Evolutionary conservation across 1,140 invertebrate species (phyloP), one percentile per base, ranked within the genome.

Genomic region (Caenorhabditis elegans): DNA sequence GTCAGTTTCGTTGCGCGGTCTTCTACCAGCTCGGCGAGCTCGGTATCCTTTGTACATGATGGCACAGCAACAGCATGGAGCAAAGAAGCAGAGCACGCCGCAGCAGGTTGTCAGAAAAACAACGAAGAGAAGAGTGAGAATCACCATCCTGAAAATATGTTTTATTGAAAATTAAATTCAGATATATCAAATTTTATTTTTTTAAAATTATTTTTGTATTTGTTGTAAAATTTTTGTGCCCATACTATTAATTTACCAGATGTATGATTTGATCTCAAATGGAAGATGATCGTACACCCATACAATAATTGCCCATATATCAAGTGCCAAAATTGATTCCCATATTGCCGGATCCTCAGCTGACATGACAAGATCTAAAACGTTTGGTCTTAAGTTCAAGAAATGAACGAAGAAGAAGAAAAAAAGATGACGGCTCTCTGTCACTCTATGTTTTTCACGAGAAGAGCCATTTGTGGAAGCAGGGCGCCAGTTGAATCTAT

Each of bases 11-110:
- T 65, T 48, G 3, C 36, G 22, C 5, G 39, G 19, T 22, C 47
- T 24, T 19, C 65, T 17, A 36, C 70, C 31, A n/a, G 77, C 51
- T 28, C 36, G 47, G 31, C 53, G 26, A 26, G 24, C 80, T 53
- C 80, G 70, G 48, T 75, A 47, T 53, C 49, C 75, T 51, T 78
- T 82, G 46, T 46, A 76, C 1, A 65, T 22, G 39, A 82, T 43
- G 0, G 80, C 80, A 46, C 80, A 76, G 28, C 77, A 43, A 47
- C 80, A 82, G 26, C 80, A 82, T 47, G 80, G 80, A 75, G 75
- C 47, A n/a, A 76, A 77, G 36, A 82, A 82, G 39, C 80, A 82
- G 8, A 82, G 36, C 19, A 75, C 49, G 8, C 80, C 77, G n/a
- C 80, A 82, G 26, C 80, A 82, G n/a, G 26, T 36, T 31, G 47